These are phyloP conservation scores for Acleris holmiana DNA, from an alignment of 2,888 invertebrate genomes.

Conservation along the genomic window DNA sequence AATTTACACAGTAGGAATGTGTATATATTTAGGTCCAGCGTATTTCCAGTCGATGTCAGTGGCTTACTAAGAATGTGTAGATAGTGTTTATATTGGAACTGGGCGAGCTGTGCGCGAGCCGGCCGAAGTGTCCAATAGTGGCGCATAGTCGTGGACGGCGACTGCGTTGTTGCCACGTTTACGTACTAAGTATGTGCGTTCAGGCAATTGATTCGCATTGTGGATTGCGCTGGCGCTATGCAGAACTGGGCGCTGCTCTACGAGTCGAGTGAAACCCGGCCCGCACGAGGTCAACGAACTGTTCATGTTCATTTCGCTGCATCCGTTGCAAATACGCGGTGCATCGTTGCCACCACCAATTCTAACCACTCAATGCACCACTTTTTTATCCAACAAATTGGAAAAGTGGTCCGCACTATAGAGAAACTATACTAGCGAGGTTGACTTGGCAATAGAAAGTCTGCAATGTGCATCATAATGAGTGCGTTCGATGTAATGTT, in stretches of 20 bases:
- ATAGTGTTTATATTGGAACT: conserved; percentile 36
- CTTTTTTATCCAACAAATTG: conserved; percentile 68
- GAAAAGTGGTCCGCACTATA: conserved; percentile 66
- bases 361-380: conserved; percentile 69
- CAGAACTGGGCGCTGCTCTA: conserved; percentile 59
- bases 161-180: conserved; percentile 57
- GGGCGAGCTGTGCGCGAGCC: conserved; percentile 23
- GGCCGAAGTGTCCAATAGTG: conserved; percentile 32
- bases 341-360: conserved; percentile 75
- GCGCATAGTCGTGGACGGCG: conserved; percentile 29
- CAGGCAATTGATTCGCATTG: conserved; percentile 55
- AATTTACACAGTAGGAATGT: conserved; percentile 4
- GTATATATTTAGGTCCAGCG: conserved; percentile 20
- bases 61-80: conserved; percentile 34
- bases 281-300: conserved; percentile 79
- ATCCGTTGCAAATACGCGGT: conserved; percentile 82
- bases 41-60: conserved; percentile 35
- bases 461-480: conserved; percentile 46
- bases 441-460: conserved; percentile 65
- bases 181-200: conserved; percentile 50
- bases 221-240: conserved; percentile 46
- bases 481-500: conserved; percentile 41
- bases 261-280: conserved; percentile 82
- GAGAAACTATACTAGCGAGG: conserved; percentile 61
- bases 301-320: conserved; percentile 83